Evolutionary conservation across 2,888 invertebrate species (phyloP).

Genomic region (Trichacis sp.): DNA sequence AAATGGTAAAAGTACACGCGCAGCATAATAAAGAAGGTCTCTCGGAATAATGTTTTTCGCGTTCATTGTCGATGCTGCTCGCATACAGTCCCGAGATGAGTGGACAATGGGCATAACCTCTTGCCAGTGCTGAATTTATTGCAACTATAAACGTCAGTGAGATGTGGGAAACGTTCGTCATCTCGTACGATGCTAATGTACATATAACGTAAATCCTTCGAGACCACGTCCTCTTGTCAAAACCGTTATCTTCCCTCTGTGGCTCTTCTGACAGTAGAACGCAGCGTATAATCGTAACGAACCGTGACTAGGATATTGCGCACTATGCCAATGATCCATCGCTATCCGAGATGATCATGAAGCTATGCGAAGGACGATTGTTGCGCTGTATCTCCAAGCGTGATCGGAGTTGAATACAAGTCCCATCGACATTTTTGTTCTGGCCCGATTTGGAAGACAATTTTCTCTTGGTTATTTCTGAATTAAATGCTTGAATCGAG

Average conservation of each 20-base stretch:
- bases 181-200: slow-evolving; percentile 18
- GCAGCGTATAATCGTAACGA: slow-evolving; percentile 54
- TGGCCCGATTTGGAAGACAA: too few relatives aligned
- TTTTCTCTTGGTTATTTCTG: too few relatives aligned
- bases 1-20: neutral
- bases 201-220: slow-evolving; percentile 28
- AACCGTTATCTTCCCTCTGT: slow-evolving; percentile 40
- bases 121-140: slow-evolving; percentile 11
- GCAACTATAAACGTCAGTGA: slow-evolving; percentile 20
- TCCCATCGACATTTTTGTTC: too few relatives aligned
- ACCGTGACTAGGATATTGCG: slow-evolving; percentile 46
- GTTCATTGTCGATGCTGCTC: neutral
- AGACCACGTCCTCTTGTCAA: slow-evolving; percentile 33
- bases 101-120: slow-evolving; percentile 9
- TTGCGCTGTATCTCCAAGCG: slow-evolving; percentile 34
- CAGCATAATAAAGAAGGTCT: slow-evolving; percentile 1
- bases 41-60: neutral
- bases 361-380: slow-evolving; percentile 57
- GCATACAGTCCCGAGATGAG: neutral
- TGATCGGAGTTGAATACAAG: slow-evolving; percentile 21
- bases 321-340: slow-evolving; percentile 53
- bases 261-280: slow-evolving; percentile 32
- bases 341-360: slow-evolving; percentile 53
- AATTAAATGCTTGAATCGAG: too few relatives aligned
- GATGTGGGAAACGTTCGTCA: slow-evolving; percentile 15